Evolutionary conservation across 2,797 vertebrate species (phyloP), one percentile per base, ranked within the genome.

Genomic region (Lateolabrax maculatus): DNA sequence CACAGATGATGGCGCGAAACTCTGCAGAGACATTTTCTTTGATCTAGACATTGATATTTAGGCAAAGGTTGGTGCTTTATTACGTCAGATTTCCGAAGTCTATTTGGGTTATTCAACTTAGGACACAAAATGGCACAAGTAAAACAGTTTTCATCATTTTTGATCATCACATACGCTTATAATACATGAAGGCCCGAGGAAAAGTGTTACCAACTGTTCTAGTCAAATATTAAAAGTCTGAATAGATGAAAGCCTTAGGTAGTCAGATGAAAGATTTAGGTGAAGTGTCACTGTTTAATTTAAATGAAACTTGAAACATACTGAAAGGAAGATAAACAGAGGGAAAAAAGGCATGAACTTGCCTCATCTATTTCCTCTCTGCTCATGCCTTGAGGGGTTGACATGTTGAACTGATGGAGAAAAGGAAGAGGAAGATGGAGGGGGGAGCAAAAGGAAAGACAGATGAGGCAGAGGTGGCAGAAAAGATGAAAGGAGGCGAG

Each of bases 271-370:
- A 88, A 90, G 70, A 87, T 89, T 90, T 71, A 89, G 86, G 79
- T 80, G 68, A 89, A 83, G 80, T 75, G 81, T 83, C 88, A 57
- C 83, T 87, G 52, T 86, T 90, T 92, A 81, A 92, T 92, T 87
- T 52, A 77, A 84, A 75, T 80, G 44, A 78, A 89, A 84, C 74
- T 75, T 74, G 71, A 77, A 87, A 84, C 77, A 75, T 53, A 64
- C 67, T 66, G 63, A 83, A 71, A 80, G 79, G 85, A 85, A 82
- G 83, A 92, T 91, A 90, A 93, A 91, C 83, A 85, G 79, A 80
- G 39, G 39, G 39, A 18, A 31, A 70, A 70, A 69, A 58, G 3
- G 75, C 73, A 48, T 29, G 31, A 81, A 78, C 70, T 79, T 53
- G 53, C 74, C 62, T 91, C 83, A 83, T 84, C 75, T 36, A 84